Base-by-base conservation (phyloP, 92 coral and sea anemone genomes). In the Isaurus tuberculatus region DNA sequence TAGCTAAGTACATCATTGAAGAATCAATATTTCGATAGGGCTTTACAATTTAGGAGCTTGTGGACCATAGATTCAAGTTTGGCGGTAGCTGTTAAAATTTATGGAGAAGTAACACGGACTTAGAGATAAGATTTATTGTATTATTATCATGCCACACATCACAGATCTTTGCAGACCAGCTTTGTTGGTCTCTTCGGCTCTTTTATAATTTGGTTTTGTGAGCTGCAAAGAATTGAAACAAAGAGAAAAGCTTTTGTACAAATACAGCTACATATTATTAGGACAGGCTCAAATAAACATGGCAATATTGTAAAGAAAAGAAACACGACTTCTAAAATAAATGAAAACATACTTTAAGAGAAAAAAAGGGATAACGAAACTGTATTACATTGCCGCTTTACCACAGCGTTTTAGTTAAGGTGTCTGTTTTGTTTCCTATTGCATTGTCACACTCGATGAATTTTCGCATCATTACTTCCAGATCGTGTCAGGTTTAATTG, bases 401-500 rank as follows among this genome's bases (percentile, higher is more conserved):
- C 25, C 19, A 37, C 68, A 36, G 70, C 23, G 33, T 77, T 22
- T 60, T 77, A 43, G 51, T 44, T 57, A 15, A 32, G 55, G 7
- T 25, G 82, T 31, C 27, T 49, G 70, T 32, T 55, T 58, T 55
- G 25, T 60, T 60, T 36, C 82, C 68, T 65, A 23, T 77, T 11
- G 11, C 34, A 64, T 57, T 77, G 82, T 77, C 82, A 77, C 70
- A 77, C 70, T 58, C 53, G 51, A 77, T 77, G 82, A 77, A 77
- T 77, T 77, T 77, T 55, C 34, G 58, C 70, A 77, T 77, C 82
- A 77, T 77, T 77, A 77, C 82, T 32, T 37, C 70, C 82, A 77
- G 82, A 49, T 58, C 70, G 83, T 87, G 98, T 91, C 98, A 94
- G 58, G 53, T 23, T 61, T 49, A 85, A 84, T 48, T 94, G 98